Conservation (phyloP, 2,888 invertebrate species). For the Chloroclystis v-ata region DNA sequence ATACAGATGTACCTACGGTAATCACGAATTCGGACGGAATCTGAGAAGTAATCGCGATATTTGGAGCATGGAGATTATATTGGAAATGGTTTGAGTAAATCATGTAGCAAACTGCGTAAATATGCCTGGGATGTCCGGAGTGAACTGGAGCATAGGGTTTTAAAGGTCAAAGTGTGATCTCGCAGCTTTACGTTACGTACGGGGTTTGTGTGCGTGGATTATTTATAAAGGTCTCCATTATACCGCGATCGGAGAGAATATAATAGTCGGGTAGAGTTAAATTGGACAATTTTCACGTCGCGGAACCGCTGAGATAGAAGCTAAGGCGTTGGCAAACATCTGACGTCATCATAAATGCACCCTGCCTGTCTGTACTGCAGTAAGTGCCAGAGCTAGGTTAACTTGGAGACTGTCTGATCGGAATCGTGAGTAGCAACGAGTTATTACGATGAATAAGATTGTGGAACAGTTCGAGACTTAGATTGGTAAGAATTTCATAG, state of each 20-base stretch:
- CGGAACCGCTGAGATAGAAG: slow-evolving; percentile 46
- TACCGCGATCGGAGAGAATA: slow-evolving; percentile 3
- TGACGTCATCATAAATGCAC: slow-evolving; percentile 17
- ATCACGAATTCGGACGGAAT: slow-evolving; percentile 10
- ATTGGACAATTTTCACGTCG: slow-evolving; percentile 37
- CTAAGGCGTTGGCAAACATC: slow-evolving; percentile 30
- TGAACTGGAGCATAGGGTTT: slow-evolving; percentile 6
- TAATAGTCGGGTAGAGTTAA: slow-evolving; percentile 3
- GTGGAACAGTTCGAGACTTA: slow-evolving; percentile 12
- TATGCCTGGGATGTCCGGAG: slow-evolving; percentile 1
- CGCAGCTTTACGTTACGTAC: slow-evolving; percentile 4
- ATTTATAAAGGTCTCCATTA: neutral
- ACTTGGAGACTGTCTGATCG: slow-evolving; percentile 20
- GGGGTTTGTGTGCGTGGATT: neutral
- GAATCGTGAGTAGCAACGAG: slow-evolving; percentile 29
- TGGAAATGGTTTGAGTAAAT: too few relatives aligned
- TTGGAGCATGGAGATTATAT: too few relatives aligned
- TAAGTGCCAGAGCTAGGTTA: neutral
- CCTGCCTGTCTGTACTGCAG: slow-evolving; percentile 1
- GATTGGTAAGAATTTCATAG: neutral
- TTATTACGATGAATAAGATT: slow-evolving; percentile 27
- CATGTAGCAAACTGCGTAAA: slow-evolving; percentile 3
- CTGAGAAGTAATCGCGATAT: neutral
- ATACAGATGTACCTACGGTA: slow-evolving; percentile 17
- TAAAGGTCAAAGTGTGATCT: slow-evolving; percentile 11